Evolutionary conservation across 2,113 vertebrate genomes (phyloP), one percentile per base, ranked within the genome.

Genomic region (Gnathonemus echidnorhynchus): DNA sequence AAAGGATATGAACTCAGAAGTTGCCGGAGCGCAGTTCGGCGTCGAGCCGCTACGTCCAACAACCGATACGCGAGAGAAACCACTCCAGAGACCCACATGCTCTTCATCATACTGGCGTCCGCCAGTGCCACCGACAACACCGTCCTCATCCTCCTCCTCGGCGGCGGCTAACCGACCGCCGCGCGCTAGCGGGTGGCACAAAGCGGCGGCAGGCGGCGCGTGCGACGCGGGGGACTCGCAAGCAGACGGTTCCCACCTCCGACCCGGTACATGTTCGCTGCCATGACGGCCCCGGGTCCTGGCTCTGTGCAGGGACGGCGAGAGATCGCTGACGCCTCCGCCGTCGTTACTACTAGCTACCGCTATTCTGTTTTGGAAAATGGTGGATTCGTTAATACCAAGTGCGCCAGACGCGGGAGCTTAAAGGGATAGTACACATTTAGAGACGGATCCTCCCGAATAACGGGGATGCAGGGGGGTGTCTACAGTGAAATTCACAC

Each of bases 261-360:
- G 92, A 97, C 96, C 96, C 96, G 96, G 96, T 97, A 97, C 96
- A 97, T 97, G 93, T 97, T 97, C 62, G 96, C 96, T 95, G 96
- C 96, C 96, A 97, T 97, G 94, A 83, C 96, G 95, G 94, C 94
- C 95, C 94, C 95, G 90, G 93, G 93, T 95, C 92, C 94, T 94
- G 95, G 94, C 93, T 96, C 95, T 96, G 94, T 95, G 96, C 95
- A 93, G 94, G 95, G 95, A 92, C 94, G 31, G 56, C 87, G 17
- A 45, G 56, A 62, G 49, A 94, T 94, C 93, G 92, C 92, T 92
- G 90, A 89, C 91, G 90, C 88, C 89, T 93, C 94, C 93, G 95
- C 92, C 94, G 93, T 94, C 93, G 93, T 92, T 94, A 87, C 93
- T 93, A 86, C 94, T 52, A 52, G 87, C 52, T 93, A 94, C 96